Conservation (phyloP, 2,888 invertebrate genomes). For the Platycheirus rosarum region DNA sequence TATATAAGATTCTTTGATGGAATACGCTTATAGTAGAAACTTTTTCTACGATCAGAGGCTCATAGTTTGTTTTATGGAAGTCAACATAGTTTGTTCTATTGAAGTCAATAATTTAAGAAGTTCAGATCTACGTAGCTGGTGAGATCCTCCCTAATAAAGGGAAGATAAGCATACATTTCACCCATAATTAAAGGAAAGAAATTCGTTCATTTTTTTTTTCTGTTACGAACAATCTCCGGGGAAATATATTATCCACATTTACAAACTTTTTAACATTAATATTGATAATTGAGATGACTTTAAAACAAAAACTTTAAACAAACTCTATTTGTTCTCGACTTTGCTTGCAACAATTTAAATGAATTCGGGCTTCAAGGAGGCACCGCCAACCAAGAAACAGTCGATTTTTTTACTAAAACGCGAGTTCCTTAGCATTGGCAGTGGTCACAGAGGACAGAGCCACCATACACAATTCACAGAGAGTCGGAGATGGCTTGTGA, state of each 20-base stretch:
- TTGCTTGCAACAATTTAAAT: conserved; percentile 96
- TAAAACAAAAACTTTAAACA: conserved; percentile 17
- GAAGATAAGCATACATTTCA: too few relatives aligned
- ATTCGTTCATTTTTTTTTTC: neutral
- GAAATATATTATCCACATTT: conserved; percentile 51
- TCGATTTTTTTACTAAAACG: conserved; percentile 95
- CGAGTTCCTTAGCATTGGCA: conserved; percentile 94
- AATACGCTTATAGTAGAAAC: too few relatives aligned
- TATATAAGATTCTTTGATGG: too few relatives aligned
- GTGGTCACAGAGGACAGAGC: conserved; percentile 98
- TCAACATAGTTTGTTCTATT: too few relatives aligned
- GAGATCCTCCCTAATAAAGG: too few relatives aligned
- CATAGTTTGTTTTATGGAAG: too few relatives aligned
- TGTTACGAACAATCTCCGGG: conserved; percentile 35
- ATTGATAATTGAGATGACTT: conserved; percentile 35
- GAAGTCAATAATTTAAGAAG: too few relatives aligned
- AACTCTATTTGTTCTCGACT: conserved; percentile 62
- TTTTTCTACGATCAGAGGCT: too few relatives aligned
- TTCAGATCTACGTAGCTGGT: too few relatives aligned
- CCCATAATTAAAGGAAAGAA: conserved; percentile 23
- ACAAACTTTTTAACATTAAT: conserved; percentile 58
- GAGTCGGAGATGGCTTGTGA: conserved; percentile 89
- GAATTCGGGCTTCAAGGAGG: conserved; percentile 98
- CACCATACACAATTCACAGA: conserved; percentile 97
- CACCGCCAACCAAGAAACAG: conserved; percentile 99